phyloP scores from a whole-genome alignment of 2,113 vertebrate species.

The Myocastor coypus region DNA sequence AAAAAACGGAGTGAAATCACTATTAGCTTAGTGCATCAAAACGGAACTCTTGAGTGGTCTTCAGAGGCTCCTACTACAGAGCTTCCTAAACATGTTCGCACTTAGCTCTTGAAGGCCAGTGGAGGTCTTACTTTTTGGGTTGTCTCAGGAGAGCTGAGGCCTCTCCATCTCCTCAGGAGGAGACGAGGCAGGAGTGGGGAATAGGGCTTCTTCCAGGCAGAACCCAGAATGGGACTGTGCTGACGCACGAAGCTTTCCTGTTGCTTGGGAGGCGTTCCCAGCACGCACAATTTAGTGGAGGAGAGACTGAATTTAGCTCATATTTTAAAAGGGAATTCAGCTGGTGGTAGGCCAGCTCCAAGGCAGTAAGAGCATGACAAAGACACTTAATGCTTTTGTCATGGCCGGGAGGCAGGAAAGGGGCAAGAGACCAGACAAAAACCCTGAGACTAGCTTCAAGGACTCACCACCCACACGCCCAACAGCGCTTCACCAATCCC shows the following conservation, averaged over 20 bases:
- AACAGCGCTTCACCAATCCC: neutral
- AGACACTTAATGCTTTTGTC: neutral
- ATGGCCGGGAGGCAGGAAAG: neutral
- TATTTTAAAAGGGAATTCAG: neutral
- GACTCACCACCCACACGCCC: neutral
- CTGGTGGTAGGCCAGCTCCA: neutral
- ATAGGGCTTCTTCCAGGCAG: neutral
- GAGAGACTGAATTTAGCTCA: neutral
- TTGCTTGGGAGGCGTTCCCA: neutral
- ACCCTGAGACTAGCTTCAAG: neutral
- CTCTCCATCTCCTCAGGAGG: neutral
- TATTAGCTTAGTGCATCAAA: neutral
- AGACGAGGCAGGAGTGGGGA: neutral
- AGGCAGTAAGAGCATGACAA: neutral
- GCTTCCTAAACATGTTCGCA: neutral
- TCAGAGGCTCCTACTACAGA: neutral
- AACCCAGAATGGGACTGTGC: neutral
- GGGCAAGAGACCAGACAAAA: neutral
- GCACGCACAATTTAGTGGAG: neutral
- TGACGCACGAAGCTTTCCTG: neutral
- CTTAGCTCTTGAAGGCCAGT: neutral
- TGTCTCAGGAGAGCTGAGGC: neutral
- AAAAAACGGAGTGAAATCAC: neutral
- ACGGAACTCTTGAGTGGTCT: conserved; percentile 16
- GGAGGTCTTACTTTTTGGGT: neutral